A percentile compares a stretch with the other conserved stretches of the same genome.
Conservation (phyloP, 2,888 invertebrate genomes). For the Cistogaster globosa region DNA sequence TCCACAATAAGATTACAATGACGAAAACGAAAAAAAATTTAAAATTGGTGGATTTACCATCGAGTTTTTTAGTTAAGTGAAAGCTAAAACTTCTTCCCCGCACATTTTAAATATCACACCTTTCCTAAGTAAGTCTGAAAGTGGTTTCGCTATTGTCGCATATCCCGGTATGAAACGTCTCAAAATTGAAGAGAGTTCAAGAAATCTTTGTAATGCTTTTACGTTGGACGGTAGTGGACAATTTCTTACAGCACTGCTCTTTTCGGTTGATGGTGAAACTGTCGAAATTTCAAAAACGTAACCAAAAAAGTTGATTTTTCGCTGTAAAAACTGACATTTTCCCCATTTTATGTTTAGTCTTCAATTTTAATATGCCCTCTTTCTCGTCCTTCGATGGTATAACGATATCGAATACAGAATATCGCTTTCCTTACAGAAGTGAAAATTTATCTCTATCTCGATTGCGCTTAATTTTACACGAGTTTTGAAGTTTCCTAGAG, state of each 20-base stretch:
- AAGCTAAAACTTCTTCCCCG: constrained; percentile 33
- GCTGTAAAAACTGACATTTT: constrained; percentile 30
- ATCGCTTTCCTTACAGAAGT: no score
- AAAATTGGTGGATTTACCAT: not conserved
- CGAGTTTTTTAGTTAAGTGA: constrained; percentile 12
- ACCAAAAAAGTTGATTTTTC: constrained; percentile 30
- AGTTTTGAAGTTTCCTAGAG: constrained; percentile 35
- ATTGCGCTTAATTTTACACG: constrained; percentile 27
- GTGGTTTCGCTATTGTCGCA: not conserved
- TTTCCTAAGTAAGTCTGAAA: constrained; percentile 57
- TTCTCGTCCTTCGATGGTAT: no score
- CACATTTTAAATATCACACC: constrained; percentile 67
- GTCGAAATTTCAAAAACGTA: constrained; percentile 22
- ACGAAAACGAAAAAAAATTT: not conserved
- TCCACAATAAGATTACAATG: no score
- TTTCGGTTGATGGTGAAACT: constrained; percentile 19
- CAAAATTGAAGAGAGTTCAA: constrained; percentile 4
- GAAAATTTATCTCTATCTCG: constrained; percentile 30
- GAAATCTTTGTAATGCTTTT: constrained; percentile 54
- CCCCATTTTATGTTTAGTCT: constrained; percentile 30
- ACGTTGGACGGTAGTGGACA: constrained; percentile 42
- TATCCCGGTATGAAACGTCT: constrained; percentile 7
- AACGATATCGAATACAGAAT: no score
- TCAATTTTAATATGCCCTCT: no score
- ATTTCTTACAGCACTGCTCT: constrained; percentile 38